Base-by-base conservation (phyloP, 37 sponge, comb jelly and placozoan species). In the Agelas oroides region DNA sequence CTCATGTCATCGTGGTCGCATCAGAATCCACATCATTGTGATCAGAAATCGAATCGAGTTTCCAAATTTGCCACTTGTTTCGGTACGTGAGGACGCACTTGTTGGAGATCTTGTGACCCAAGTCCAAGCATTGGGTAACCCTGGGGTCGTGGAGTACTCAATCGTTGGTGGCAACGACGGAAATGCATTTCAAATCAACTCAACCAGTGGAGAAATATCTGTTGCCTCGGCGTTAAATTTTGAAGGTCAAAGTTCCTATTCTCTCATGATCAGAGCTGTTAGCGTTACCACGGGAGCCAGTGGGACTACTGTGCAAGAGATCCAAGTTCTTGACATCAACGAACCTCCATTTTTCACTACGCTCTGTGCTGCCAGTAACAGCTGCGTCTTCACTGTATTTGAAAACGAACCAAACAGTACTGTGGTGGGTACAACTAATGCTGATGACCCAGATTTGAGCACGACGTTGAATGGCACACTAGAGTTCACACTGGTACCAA, bases 321-420 rank as follows among this genome's bases (percentile, higher is more conserved):
- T 94, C 34, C 62, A 71, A 12, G 76, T 94, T 0, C 21, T 35
- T 8, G 92, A 90, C 61, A 82, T 88, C 16, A 91, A 94, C 61
- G 93, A 91, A 52, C n/a, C 63, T 23, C 92, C 95, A 18, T 80
- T 82, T 35, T 91, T 94, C 75, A 80, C 70, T 20, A 68, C 71
- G 2, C 34, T 58, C 0, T 94, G 91, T 79, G 75, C 66, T 31
- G 27, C 54, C 21, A 11, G 34, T 17, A 57, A 63, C 53, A 53
- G 63, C 0, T 92, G 93, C 65, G 59, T 16, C 21, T 87, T 84
- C 56, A 56, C 71, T 25, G 76, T 89, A 0, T 5, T 16, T 27
- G 94, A 94, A 46, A 57, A 56, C 20, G 60, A 65, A 0, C 53
- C 67, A 8, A 13, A 24, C 18, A 71, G 71, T 21, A 78, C 77